Percentiles rank a stretch among this genome's conserved stretches.
phyloP scores from a whole-genome alignment of 2,797 vertebrate genomes.

The Lindbergichthys nudifrons region DNA sequence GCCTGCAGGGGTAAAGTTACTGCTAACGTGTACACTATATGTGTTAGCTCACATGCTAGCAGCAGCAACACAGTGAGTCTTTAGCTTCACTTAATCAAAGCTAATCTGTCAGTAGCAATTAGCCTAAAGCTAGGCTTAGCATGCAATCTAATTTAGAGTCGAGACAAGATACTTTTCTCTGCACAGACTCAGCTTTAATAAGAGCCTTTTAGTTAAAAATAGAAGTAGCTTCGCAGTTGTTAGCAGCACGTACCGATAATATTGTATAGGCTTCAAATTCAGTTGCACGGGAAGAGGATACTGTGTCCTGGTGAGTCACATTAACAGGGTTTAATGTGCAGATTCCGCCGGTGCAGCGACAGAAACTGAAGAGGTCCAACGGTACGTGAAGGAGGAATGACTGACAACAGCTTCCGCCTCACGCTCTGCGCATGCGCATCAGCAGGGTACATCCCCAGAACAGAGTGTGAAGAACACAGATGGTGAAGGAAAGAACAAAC shows the following conservation, averaged over 20 bases:
- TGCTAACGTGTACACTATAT: conserved; percentile 48
- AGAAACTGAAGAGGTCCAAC: neutral
- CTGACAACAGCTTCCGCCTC: conserved; percentile 16
- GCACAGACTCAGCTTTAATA: neutral
- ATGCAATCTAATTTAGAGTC: conserved; percentile 5
- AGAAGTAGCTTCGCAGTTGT: conserved; percentile 7
- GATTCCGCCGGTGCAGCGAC: neutral
- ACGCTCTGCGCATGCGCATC: conserved; percentile 50
- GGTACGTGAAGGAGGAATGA: conserved; percentile 25
- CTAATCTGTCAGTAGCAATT: conserved; percentile 40
- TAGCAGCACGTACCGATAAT: conserved; percentile 56
- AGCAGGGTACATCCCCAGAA: neutral
- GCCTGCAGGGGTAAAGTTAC: conserved; percentile 17
- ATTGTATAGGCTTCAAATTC: conserved; percentile 23
- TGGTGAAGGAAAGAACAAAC: neutral
- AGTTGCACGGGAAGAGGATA: conserved; percentile 14
- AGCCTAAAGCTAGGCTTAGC: conserved; percentile 27
- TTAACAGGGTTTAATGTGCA: neutral
- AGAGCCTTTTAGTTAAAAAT: neutral
- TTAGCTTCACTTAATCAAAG: conserved; percentile 1
- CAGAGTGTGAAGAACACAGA: conserved; percentile 1
- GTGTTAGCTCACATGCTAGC: conserved; percentile 53
- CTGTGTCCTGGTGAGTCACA: conserved; percentile 21
- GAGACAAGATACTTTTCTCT: neutral
- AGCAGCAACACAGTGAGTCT: conserved; percentile 6